Base-by-base conservation (phyloP, 2,888 invertebrate species). In the Xanthia icteritia region DNA sequence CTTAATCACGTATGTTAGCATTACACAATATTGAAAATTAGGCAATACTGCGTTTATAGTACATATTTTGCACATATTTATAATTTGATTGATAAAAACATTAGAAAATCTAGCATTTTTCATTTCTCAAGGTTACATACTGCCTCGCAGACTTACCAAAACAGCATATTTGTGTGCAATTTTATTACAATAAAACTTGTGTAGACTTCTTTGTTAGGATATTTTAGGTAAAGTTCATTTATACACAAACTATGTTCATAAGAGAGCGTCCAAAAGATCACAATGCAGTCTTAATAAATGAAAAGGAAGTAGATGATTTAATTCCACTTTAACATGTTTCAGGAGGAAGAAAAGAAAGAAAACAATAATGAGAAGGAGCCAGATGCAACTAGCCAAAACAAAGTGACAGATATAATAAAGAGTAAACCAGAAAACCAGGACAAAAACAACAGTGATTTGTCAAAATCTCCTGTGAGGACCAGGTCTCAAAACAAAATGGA, bases 321-420 rank as follows among this genome's bases (percentile, higher is more conserved):
- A 69, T 82, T 74, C 73, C 66, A 73, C 5, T 69, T 60, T 65
- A 65, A 45, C 27, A 67, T 82, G 83, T 94, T 95, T 77, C 93
- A 96, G 96, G 96, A 96, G 92, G 96, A 96, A 94, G 96, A 96
- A 93, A 96, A 96, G 94, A 96, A 96, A 95, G 95, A 96, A 94
- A 95, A 94, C 86, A 95, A 93, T 91, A 94, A 94, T 92, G 95
- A 94, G 77, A 94, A 92, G 91, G 94, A 95, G 74, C 84, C 91
- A 89, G 92, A 91, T 87, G 87, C 91, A 86, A 81, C 89, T 89
- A 92, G 89, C 92, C 93, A 93, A 87, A 92, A 91, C 89, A 92
- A 93, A 92, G 91, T 91, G 81, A 91, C 84, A 81, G 91, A 93
- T 48, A 89, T 85, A 89, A 86, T 89, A 76, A 91, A 90, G 81